Evolutionary conservation across 2,797 vertebrate genomes (phyloP).

Genomic region (Peromyscus melanophrys): DNA sequence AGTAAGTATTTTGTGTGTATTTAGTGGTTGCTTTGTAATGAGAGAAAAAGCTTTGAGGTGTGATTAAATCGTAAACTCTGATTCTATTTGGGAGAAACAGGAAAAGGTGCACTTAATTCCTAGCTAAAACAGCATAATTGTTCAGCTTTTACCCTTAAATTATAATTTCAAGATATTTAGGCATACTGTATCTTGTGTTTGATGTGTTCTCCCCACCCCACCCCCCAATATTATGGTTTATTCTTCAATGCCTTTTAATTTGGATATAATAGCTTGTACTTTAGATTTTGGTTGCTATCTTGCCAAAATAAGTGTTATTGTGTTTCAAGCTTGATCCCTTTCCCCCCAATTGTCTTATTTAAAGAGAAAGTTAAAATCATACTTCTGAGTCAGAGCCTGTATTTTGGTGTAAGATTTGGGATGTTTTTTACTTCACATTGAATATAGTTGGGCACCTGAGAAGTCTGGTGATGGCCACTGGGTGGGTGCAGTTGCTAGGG

Average conservation of each 20-base stretch:
- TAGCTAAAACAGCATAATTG: slow-evolving; percentile 47
- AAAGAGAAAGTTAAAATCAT: slow-evolving; percentile 73
- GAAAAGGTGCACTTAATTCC: slow-evolving; percentile 76
- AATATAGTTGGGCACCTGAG: slow-evolving; percentile 39
- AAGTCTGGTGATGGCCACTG: slow-evolving; percentile 41
- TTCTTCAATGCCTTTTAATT: slow-evolving; percentile 70
- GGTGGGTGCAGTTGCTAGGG: background rate
- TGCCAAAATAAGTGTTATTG: slow-evolving; percentile 78
- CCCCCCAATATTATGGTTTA: background rate
- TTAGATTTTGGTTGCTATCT: slow-evolving; percentile 73
- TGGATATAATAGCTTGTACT: slow-evolving; percentile 48
- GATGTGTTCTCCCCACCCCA: background rate
- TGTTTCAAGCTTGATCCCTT: slow-evolving; percentile 52
- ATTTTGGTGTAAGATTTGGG: slow-evolving; percentile 70
- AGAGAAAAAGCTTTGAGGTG: slow-evolving; percentile 60
- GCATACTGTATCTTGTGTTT: slow-evolving; percentile 67
- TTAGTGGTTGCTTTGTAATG: slow-evolving; percentile 75
- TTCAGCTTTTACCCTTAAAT: slow-evolving; percentile 69
- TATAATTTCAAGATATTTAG: slow-evolving; percentile 68
- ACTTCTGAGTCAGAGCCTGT: slow-evolving; percentile 69
- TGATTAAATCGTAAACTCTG: slow-evolving; percentile 68
- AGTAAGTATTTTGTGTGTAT: slow-evolving; percentile 69
- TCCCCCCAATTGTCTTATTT: slow-evolving; percentile 58
- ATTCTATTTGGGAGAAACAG: slow-evolving; percentile 68
- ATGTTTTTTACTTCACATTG: slow-evolving; percentile 74